Conservation (phyloP, 2,113 vertebrate species). For the Noturus placidus region DNA sequence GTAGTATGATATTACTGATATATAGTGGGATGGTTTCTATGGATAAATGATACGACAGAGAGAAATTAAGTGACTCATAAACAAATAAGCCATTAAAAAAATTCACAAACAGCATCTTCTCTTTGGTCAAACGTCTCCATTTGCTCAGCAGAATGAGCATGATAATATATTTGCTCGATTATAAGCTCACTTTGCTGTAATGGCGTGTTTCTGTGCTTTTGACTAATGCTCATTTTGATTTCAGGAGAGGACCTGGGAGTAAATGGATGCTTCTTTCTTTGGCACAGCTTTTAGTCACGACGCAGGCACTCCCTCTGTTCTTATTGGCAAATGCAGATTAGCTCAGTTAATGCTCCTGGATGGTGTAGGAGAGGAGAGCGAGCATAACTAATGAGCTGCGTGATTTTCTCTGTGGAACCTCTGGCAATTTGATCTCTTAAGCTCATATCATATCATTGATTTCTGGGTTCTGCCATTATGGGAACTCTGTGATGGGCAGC, state of each 20-base stretch:
- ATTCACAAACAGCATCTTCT: background rate
- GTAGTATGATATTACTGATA: background rate
- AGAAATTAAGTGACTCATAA: background rate
- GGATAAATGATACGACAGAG: background rate
- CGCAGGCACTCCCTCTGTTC: conserved; percentile 16
- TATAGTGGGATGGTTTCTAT: background rate
- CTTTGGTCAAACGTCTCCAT: background rate
- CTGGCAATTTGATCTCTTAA: background rate
- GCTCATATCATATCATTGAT: conserved; percentile 8
- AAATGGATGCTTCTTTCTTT: conserved; percentile 24
- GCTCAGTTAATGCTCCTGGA: background rate
- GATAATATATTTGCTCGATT: background rate
- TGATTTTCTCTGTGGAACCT: conserved; percentile 5
- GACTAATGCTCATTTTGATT: background rate
- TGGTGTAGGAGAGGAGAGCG: background rate
- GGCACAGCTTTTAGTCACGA: conserved; percentile 40
- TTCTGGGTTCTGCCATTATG: background rate
- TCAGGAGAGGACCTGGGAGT: background rate
- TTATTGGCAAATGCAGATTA: conserved; percentile 36
- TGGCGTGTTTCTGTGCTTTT: background rate
- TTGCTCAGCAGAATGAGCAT: background rate
- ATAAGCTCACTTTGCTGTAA: background rate
- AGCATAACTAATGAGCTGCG: conserved; percentile 21
- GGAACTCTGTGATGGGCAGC: background rate
- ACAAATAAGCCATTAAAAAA: background rate